Evolutionary conservation across 2,113 vertebrate species (phyloP).

Genomic region (Sardina pilchardus): DNA sequence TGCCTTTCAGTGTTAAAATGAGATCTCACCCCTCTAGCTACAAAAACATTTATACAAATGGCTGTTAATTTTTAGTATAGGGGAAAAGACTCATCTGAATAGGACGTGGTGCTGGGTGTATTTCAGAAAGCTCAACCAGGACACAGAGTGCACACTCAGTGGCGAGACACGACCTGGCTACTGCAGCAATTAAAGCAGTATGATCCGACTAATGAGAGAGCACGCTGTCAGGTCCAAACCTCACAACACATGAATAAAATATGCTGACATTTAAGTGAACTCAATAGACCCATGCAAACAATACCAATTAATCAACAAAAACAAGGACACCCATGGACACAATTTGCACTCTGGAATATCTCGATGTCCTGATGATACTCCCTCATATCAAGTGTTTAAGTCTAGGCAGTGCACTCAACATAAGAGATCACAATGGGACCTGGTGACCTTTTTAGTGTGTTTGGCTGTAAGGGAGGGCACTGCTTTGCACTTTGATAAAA

Average conservation of each 20-base stretch:
- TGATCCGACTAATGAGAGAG: constrained; percentile 35
- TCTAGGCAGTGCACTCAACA: background rate
- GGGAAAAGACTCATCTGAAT: background rate
- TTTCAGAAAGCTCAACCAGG: background rate
- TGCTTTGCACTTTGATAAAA: background rate
- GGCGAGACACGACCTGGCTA: background rate
- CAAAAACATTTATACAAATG: background rate
- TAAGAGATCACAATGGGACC: background rate
- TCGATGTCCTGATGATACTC: background rate
- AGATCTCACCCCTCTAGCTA: background rate
- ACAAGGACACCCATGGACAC: background rate
- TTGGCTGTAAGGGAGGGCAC: background rate
- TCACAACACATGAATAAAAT: constrained; percentile 50
- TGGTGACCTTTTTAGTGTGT: background rate
- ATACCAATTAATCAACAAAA: constrained; percentile 18
- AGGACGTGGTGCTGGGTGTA: background rate
- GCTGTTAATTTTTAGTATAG: background rate
- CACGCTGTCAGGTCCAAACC: constrained; percentile 28
- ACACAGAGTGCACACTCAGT: background rate
- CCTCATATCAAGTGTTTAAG: background rate
- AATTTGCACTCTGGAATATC: background rate
- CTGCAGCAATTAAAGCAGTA: constrained; percentile 34
- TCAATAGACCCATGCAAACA: constrained; percentile 30
- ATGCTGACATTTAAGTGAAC: constrained; percentile 48
- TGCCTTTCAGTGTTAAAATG: background rate